Base-by-base conservation (phyloP, 2,888 invertebrate species). In the Laothoe populi region DNA sequence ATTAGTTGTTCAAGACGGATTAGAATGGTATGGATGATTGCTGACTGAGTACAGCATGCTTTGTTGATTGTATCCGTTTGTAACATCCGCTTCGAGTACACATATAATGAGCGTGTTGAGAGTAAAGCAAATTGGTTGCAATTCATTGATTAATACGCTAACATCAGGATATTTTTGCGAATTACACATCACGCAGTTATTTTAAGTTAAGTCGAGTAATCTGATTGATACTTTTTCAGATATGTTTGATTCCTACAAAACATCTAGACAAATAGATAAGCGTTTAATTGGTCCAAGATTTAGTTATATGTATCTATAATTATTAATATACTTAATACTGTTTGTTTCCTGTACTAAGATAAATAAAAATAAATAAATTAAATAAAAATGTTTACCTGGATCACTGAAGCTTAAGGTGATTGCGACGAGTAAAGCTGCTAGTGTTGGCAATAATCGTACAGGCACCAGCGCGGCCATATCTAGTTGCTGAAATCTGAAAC, bases 341-440 rank as follows among this genome's bases (percentile, higher is more conserved):
- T n/a, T n/a, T n/a, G n/a, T n/a, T n/a, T n/a, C n/a, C n/a, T n/a
- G n/a, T n/a, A n/a, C n/a, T n/a, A n/a, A n/a, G n/a, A n/a, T n/a
- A n/a, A n/a, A n/a, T n/a, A n/a, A n/a, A n/a, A n/a, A 8, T 31
- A 31, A 8, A 8, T 4, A 31, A 8, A 31, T 31, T 31, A 5
- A 26, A 5, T 5, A 8, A 31, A 4, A 31, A 31, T 31, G 26
- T 26, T 70, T 66, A 86, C 86, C 86, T 70, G 85, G 80, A 69
- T 86, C 77, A 46, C 80, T 74, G 60, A 72, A 66, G 48, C 70
- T 74, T 24, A 69, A 67, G 58, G 73, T 66, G 3, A 77, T 64
- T 57, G 70, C 65, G 31, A 73, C 68, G 19, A 79, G 66, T 40
- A 79, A 31, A 11, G 19, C 60, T 40, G 70, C 63, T 23, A 72